Evolutionary conservation across 2,113 vertebrate genomes (phyloP).

Genomic region (Sphaerodactylus townsendi): DNA sequence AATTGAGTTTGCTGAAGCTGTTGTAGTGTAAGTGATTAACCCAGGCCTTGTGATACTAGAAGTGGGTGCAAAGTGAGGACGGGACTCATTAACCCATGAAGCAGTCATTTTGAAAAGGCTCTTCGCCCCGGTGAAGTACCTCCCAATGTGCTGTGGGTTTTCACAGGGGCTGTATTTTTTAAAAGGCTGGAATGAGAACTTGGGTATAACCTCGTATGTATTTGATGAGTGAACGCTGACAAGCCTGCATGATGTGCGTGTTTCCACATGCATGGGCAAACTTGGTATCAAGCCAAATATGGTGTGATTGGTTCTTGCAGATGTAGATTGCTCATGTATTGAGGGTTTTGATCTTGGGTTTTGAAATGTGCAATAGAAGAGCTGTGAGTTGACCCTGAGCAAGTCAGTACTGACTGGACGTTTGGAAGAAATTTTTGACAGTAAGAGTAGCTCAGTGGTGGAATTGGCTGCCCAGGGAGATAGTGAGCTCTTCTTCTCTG

Average conservation of each 20-base stretch:
- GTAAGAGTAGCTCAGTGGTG: too few relatives aligned
- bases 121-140: background rate
- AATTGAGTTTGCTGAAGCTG: slow-evolving; percentile 13
- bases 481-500: too few relatives aligned
- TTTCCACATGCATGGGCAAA: background rate
- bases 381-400: background rate
- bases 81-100: background rate
- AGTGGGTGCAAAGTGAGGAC: background rate
- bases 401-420: too few relatives aligned
- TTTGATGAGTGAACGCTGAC: background rate
- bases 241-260: background rate
- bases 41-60: background rate
- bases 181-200: background rate
- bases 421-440: too few relatives aligned
- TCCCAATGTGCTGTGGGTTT: background rate
- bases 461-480: too few relatives aligned
- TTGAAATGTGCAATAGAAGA: background rate
- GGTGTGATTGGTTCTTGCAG: background rate
- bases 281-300: background rate
- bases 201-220: background rate
- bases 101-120: background rate
- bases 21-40: background rate
- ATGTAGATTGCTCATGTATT: background rate
- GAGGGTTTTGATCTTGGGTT: background rate
- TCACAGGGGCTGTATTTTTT: background rate